These are phyloP conservation scores for Micrasema longulum DNA, from an alignment of 1,140 invertebrate species.

Conservation along the genomic window DNA sequence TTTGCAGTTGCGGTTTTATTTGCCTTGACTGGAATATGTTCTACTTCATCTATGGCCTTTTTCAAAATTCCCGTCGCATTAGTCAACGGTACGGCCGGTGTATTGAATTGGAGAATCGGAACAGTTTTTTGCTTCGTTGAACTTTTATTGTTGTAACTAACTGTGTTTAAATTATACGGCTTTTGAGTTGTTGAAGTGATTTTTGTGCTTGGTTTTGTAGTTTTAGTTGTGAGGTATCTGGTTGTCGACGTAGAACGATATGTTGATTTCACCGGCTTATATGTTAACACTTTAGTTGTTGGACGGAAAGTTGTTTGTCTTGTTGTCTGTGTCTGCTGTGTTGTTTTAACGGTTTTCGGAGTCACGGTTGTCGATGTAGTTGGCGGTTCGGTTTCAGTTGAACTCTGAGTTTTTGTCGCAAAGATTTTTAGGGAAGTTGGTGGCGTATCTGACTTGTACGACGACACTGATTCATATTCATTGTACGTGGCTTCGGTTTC, in stretches of 20 bases:
- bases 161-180: background rate
- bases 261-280: background rate
- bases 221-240: background rate
- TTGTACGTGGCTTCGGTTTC: background rate
- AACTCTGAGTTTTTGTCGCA: background rate
- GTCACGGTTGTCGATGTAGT: background rate
- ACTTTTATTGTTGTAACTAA: background rate
- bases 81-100: conserved; percentile 21
- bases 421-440: conserved; percentile 4
- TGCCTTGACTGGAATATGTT: background rate
- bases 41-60: conserved; percentile 13
- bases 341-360: background rate
- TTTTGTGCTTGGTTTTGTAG: background rate
- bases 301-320: too few species aligned
- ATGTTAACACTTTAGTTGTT: conserved; percentile 1
- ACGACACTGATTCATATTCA: too few species aligned
- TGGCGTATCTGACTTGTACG: background rate
- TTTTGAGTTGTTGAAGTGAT: background rate
- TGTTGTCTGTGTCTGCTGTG: background rate
- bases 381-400: conserved; percentile 21
- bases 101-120: conserved; percentile 20
- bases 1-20: background rate
- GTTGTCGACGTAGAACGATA: background rate
- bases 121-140: background rate
- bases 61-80: conserved; percentile 36